A percentile compares a stretch with the other conserved stretches of the same genome.
These are phyloP conservation scores for Suricata suricatta DNA, from an alignment of 2,113 vertebrate species.

Conservation along the genomic window DNA sequence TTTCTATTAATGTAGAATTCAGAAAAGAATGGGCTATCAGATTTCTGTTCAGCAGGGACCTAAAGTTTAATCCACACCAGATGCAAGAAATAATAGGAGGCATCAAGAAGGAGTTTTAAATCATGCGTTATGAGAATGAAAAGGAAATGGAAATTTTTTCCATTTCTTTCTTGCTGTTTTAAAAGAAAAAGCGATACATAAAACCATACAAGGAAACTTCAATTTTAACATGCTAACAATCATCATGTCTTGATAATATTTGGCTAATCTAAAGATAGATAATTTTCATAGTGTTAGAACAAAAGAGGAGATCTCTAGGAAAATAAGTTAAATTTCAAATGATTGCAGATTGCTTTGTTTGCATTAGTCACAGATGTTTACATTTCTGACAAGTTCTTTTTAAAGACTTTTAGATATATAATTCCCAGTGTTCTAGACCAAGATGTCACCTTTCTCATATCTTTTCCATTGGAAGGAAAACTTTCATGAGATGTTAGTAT, in stretches of 20 bases:
- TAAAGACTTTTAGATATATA: not conserved
- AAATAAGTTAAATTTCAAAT: not conserved
- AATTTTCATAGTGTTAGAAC: not conserved
- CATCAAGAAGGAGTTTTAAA: not conserved
- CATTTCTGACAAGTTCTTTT: not conserved
- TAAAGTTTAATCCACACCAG: conserved; percentile 23
- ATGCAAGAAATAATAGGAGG: not conserved
- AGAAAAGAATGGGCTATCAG: conserved; percentile 15
- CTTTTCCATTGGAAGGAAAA: not conserved
- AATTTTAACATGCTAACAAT: not conserved
- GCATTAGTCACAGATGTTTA: not conserved
- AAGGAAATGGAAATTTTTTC: not conserved
- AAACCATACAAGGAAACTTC: not conserved
- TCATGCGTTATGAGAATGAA: not conserved
- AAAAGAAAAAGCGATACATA: not conserved
- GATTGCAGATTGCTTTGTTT: not conserved
- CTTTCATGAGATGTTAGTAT: not conserved
- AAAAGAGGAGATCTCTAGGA: not conserved
- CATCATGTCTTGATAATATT: not conserved
- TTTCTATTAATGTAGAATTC: not conserved
- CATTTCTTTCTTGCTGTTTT: not conserved
- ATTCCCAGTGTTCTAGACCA: not conserved
- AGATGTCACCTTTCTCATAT: not conserved
- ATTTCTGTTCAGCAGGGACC: not conserved
- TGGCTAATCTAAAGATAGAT: not conserved